A percentile compares a stretch with the other conserved stretches of the same genome.
Evolutionary conservation across 2,888 invertebrate species (phyloP).

Genomic region (Xanthia togata): DNA sequence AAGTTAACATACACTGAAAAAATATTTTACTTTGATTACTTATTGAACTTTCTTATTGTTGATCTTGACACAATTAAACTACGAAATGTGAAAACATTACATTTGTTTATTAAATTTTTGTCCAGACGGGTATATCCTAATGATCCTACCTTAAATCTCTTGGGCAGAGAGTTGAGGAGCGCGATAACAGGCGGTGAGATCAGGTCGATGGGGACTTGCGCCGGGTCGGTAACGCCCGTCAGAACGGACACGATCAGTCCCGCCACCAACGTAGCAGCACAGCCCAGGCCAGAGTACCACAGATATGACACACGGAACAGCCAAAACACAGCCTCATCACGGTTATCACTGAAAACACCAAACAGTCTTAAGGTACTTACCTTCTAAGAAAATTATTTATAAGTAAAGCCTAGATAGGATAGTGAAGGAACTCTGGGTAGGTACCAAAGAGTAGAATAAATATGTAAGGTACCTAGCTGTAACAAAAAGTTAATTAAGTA

Average conservation of each 20-base stretch:
- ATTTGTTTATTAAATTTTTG: constrained; percentile 14
- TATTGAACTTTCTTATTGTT: neutral
- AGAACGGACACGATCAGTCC: constrained; percentile 94
- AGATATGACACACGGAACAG: constrained; percentile 96
- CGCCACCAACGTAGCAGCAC: constrained; percentile 92
- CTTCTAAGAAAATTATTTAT: neutral
- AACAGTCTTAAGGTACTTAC: neutral
- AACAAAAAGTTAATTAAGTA: neutral
- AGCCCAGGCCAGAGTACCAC: constrained; percentile 97
- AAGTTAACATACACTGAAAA: neutral
- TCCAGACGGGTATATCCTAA: constrained; percentile 38
- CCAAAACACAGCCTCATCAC: constrained; percentile 82
- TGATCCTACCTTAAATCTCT: constrained; percentile 82
- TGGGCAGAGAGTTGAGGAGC: constrained; percentile 88
- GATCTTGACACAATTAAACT: constrained; percentile 6
- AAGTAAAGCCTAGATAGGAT: neutral
- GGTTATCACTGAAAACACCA: constrained; percentile 72
- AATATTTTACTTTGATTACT: neutral
- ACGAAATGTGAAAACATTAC: neutral
- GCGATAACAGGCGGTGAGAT: constrained; percentile 92
- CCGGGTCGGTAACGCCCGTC: constrained; percentile 91
- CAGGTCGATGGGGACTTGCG: constrained; percentile 92
- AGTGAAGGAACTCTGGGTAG: neutral
- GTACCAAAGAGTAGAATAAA: too few species aligned
- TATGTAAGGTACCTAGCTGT: neutral